Evolutionary conservation across 53 echinoderm and acorn worm genomes (phyloP), one percentile per base, ranked within the genome.

Genomic region (Echinarachnius parma): DNA sequence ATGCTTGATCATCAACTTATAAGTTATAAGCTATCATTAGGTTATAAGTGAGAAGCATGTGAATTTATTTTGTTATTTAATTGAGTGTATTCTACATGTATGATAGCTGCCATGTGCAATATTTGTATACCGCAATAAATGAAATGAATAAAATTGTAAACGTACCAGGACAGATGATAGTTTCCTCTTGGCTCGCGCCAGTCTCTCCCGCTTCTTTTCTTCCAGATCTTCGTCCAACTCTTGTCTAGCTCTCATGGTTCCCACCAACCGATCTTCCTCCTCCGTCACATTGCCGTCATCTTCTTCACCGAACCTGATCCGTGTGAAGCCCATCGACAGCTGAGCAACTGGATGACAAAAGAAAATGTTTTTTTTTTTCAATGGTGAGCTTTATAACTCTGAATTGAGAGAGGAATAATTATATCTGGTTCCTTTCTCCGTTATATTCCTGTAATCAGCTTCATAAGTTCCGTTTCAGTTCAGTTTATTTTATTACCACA

Each of bases 91-190:
- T 3, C 28, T 59, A 27, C 30, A 65, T 29, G 18, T 35, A 57
- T 16, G 45, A 54, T 30, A 9, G 24, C 34, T 19, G n/a, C n/a
- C n/a, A n/a, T n/a, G n/a, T n/a, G n/a, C n/a, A n/a, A n/a, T n/a
- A n/a, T n/a, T n/a, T n/a, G n/a, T n/a, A n/a, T n/a, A n/a, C n/a
- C n/a, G n/a, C n/a, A n/a, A n/a, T n/a, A n/a, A n/a, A n/a, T n/a
- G n/a, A n/a, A n/a, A n/a, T n/a, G 45, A 45, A 62, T 15, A 44
- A 52, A 59, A 21, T 47, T n/a, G 1, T 46, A 31, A 31, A 78
- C 87, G 33, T 85, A 96, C 96, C 87, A 90, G 77, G 62, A 96
- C 96, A n/a, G 87, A 78, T 3, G 96, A 81, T 1, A 96, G 82
- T 47, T 91, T 91, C 3, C 84, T 84, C 30, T 85, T 90, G 59